Evolutionary conservation across 2,113 vertebrate species (phyloP), one percentile per base, ranked within the genome.

Genomic region (Malurus melanocephalus): DNA sequence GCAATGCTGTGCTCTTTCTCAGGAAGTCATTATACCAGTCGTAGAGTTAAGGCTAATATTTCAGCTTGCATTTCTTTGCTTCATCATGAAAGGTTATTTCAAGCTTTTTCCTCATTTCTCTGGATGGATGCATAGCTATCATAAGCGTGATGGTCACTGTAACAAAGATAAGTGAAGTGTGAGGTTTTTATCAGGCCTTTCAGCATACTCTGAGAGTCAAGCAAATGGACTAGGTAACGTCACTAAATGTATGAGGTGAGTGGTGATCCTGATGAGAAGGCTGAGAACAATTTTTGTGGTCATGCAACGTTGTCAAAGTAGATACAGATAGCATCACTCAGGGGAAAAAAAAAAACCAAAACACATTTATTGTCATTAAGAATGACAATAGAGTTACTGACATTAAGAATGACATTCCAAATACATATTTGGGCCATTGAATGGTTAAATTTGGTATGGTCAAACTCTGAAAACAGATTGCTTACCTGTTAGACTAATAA

Each of bases 401-500:
- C 33, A 79, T 35, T 82, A 83, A 78, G 38, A 72, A 67, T 32
- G 40, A 73, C 1, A 49, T 88, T 88, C 4, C 9, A 79, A 71
- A 87, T 28, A 52, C 60, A 26, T 16, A 72, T 56, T 43, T 92
- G 76, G 22, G 53, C 4, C 16, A 38, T 88, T 26, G 71, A 90
- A 92, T 77, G 16, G 46, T 72, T 92, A 91, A 86, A 75, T 23
- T 71, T 52, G 35, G 16, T 61, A 72, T 22, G 43, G 56, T 86
- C 66, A 75, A 68, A 77, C 49, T 67, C 80, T 67, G 18, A 52
- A 89, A 90, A 85, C 28, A 80, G 32, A 85, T 74, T 93, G 51
- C 40, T 89, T 96, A 95, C 85, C 85, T 94, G n/a, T 85, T 87
- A 88, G 33, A 88, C 14, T 91, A 89, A 88, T 71, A 81, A 42